Base-by-base conservation (phyloP, 2,797 vertebrate genomes). In the Tragelaphus oryx region DNA sequence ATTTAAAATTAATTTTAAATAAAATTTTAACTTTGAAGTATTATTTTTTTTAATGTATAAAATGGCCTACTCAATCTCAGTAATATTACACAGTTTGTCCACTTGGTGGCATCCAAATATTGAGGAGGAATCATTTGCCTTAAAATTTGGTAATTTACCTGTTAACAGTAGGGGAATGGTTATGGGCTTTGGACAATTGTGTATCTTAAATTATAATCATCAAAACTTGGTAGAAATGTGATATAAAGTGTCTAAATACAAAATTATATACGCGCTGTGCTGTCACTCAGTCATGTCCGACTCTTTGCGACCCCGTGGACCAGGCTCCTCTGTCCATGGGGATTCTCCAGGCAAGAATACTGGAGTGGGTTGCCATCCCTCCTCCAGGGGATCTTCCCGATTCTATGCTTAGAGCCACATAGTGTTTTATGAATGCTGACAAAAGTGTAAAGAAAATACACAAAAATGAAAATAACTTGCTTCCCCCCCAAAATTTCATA, bases 21-120 rank as follows among this genome's bases (percentile, higher is more conserved):
- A 54, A 62, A 65, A 48, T 5, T 84, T 57, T 71, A 89, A 18
- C 84, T 44, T 60, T 75, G 26, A 89, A 41, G 59, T 71, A n/a
- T 89, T 65, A n/a, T 22, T 71, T 65, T 93, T 26, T 68, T 48
- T 33, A 92, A 50, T 62, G 26, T 91, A 52, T 30, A 46, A 59
- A 95, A 62, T 54, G 57, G 22, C 46, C 24, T 79, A 5, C 44
- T 76, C 30, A 11, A 3, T 76, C 46, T 94, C 52, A 55, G 37
- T 16, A 87, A 86, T 95, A 79, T 96, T 96, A 65, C 90, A 95
- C 17, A 44, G 71, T 95, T 95, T 97, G 84, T 93, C 98, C 98
- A 98, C 97, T 76, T 91, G 98, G 96, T 98, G 98, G 98, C 98
- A 97, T 83, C 96, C 97, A 78, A 97, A 97, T 95, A 96, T 94